Evolutionary conservation across 1,140 invertebrate species (phyloP), one percentile per base, ranked within the genome.

Genomic region (Saxidomus purpurata): DNA sequence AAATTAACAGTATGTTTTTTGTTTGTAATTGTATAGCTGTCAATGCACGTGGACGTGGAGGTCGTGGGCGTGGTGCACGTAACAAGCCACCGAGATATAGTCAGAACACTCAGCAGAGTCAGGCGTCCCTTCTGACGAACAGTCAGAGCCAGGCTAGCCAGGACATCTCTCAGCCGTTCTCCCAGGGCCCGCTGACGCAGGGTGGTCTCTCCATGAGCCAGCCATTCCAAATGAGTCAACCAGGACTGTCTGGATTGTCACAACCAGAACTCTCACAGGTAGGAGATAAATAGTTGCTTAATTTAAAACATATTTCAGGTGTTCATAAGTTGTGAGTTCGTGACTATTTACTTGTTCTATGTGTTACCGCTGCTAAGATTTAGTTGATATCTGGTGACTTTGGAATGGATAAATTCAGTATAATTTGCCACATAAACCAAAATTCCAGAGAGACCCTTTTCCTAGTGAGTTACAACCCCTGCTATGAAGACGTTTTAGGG

Each of bases 231-330:
- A 95, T 96, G 93, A 95, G 95, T 90, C 96, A 96, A 91, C 94
- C 95, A 25, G 96, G 96, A 38, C 93, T 96, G 19, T 96, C 96
- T 47, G 96, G 95, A 13, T 93, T 96, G 13, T 96, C 96, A 3
- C 96, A 96, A 91, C 94, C 96, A 80, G 96, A 96, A 89, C 94
- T 96, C 11, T 96, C 96, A 82, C 96, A 96, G 95, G 96, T 96
- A 90, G 55, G 15, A 43, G 15, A 43, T 43, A 15, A 43, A 8
- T 43, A 43, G 15, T 43, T 43, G 43, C 4, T 43, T 43, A 15
- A n/a, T n/a, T n/a, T n/a, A n/a, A n/a, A n/a, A n/a, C n/a, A n/a
- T n/a, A n/a, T n/a, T n/a, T n/a, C n/a, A n/a, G n/a, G n/a, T n/a
- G n/a, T n/a, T n/a, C n/a, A n/a, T n/a, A n/a, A n/a, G n/a, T n/a